Evolutionary conservation across 2,888 invertebrate species (phyloP).

Genomic region (Apodemia zela): DNA sequence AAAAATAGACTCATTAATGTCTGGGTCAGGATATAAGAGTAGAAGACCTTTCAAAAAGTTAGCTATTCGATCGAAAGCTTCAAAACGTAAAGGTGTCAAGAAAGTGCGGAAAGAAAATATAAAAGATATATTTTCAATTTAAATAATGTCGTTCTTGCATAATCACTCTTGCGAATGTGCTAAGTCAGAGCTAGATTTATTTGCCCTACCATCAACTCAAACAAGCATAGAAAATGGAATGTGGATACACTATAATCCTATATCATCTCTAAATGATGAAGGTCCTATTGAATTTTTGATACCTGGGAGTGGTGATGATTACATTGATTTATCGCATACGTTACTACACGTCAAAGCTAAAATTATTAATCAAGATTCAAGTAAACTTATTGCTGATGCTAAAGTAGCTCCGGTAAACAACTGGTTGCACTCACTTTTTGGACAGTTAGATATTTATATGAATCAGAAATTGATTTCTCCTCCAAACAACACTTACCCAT

Average conservation of each 20-base stretch:
- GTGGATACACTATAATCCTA: no score
- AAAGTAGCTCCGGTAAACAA: constrained; percentile 37
- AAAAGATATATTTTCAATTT: neutral
- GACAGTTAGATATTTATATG: constrained; percentile 34
- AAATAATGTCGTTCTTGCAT: constrained; percentile 36
- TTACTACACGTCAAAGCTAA: constrained; percentile 30
- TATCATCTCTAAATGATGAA: no score
- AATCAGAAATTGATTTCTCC: constrained; percentile 39
- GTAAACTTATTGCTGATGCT: constrained; percentile 9
- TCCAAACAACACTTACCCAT: constrained; percentile 35
- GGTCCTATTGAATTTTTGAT: no score
- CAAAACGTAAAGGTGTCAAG: constrained; percentile 2
- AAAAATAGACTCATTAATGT: no score
- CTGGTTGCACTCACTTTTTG: constrained; percentile 39
- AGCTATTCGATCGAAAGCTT: neutral
- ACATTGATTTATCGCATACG: no score
- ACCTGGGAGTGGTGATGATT: no score
- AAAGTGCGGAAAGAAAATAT: no score
- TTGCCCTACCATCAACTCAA: constrained; percentile 37
- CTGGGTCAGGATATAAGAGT: no score
- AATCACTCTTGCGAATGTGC: constrained; percentile 37
- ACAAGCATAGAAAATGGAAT: no score
- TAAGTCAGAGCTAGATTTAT: constrained; percentile 38
- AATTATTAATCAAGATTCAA: constrained; percentile 33
- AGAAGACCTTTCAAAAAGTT: neutral